These are phyloP conservation scores for Fulica atra DNA, from an alignment of 2,113 vertebrate species.

Conservation along the genomic window DNA sequence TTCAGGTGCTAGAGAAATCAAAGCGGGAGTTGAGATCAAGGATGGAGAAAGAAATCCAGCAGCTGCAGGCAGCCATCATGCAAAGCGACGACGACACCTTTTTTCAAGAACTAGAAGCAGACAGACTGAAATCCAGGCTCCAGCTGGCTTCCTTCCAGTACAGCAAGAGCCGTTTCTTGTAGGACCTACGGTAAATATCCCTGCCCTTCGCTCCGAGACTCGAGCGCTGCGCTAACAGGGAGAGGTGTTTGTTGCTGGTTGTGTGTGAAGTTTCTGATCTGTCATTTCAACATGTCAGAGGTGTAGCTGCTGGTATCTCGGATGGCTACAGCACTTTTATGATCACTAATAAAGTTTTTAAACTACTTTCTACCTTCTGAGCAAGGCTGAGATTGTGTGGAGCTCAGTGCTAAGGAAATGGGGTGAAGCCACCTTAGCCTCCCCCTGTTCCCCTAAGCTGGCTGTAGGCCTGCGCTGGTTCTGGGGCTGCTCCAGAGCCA, in stretches of 20 bases:
- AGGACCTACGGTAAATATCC: neutral
- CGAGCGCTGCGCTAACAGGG: neutral
- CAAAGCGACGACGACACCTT: constrained; percentile 85
- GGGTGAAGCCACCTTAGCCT: neutral
- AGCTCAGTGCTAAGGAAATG: neutral
- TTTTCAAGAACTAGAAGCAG: constrained; percentile 87
- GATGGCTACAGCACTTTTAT: neutral
- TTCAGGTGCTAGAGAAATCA: constrained; percentile 87
- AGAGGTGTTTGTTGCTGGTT: neutral
- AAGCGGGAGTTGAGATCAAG: constrained; percentile 87
- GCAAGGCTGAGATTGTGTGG: neutral
- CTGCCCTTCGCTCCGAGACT: neutral
- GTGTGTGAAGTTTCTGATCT: neutral
- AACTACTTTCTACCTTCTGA: neutral
- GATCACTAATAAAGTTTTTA: constrained; percentile 29
- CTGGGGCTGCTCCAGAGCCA: neutral
- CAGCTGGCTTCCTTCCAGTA: constrained; percentile 90
- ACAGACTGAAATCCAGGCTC: constrained; percentile 82
- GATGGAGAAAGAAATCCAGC: constrained; percentile 91
- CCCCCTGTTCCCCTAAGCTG: neutral
- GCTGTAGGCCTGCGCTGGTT: neutral
- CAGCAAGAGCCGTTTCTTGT: constrained; percentile 75
- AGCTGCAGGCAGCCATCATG: constrained; percentile 88
- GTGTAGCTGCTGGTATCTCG: neutral
- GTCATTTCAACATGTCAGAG: neutral